Evolutionary conservation across 2,113 vertebrate species (phyloP), one percentile per base, ranked within the genome.

Genomic region (Coturnix japonica): DNA sequence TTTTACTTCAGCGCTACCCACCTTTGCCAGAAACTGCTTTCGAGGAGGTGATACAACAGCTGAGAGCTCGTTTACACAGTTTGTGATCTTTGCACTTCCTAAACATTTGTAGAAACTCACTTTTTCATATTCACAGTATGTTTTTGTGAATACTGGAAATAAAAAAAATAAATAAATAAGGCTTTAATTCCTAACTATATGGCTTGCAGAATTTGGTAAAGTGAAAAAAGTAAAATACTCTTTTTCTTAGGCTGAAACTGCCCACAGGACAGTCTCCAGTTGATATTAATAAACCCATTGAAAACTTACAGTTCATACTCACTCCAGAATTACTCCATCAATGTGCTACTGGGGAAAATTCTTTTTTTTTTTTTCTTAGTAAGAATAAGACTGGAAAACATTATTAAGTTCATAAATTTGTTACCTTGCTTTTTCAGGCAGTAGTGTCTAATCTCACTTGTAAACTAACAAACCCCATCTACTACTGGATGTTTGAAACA

Each of bases 71-170:
- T 31, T 37, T 5, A 22, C 2, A 3, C 7, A 35, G 3, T 22
- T 51, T 72, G 30, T 49, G 17, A 2, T 64, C 15, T 30, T 73
- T 25, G 7, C 4, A 4, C 7, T 64, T 74, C 3, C 41, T 63
- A 49, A 19, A 3, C 4, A 0, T 56, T 76, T 2, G 1, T 87
- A 35, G 69, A 47, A 79, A 33, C 19, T 37, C 1, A 0, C 11
- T 21, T 49, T 5, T 49, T 59, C 6, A 0, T 72, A 8, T 57
- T 89, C 12, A 19, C 12, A 22, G 2, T 1, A 49, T 15, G 43
- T 25, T 73, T 46, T 33, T 67, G 11, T 51, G 28, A 43, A 11
- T 28, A 16, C 41, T 65, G 63, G 47, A 66, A 83, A 51, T 26
- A 3, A 7, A 51, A 41, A 37, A 66, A 83, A 51, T 26, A 3